Percentiles rank a stretch among this genome's conserved stretches.
Evolutionary conservation across 2,888 invertebrate genomes (phyloP).

Genomic region (Polydesmus complanatus): DNA sequence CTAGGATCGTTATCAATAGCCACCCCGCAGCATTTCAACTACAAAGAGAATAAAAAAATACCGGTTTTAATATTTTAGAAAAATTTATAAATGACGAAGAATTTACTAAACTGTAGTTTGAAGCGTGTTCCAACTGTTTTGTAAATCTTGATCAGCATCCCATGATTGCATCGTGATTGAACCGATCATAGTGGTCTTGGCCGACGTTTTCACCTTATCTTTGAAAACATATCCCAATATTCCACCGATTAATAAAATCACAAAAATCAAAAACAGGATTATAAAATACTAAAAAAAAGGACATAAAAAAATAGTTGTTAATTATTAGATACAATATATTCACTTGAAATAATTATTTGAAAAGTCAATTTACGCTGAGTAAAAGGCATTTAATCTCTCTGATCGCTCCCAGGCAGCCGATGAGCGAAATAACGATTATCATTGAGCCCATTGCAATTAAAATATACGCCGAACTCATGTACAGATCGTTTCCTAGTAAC

Average conservation of each 20-base stretch:
- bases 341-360: too few relatives aligned
- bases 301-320: constrained; percentile 1
- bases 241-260: constrained; percentile 78
- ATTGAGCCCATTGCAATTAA: constrained; percentile 67
- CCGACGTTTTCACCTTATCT: constrained; percentile 54
- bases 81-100: not conserved
- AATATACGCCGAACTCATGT: constrained; percentile 71
- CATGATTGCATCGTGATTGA: constrained; percentile 53
- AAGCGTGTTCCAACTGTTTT: constrained; percentile 74
- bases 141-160: constrained; percentile 46
- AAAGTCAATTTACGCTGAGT: constrained; percentile 55
- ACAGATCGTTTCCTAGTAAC: constrained; percentile 71
- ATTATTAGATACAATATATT: too few relatives aligned
- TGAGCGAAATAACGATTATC: constrained; percentile 66
- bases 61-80: constrained; percentile 13
- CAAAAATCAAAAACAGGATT: constrained; percentile 71
- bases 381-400: constrained; percentile 89
- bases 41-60: constrained; percentile 26
- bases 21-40: constrained; percentile 74
- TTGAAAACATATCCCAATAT: constrained; percentile 81
- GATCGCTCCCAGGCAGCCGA: constrained; percentile 86
- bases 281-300: constrained; percentile 68
- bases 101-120: constrained; percentile 41
- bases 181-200: constrained; percentile 63
- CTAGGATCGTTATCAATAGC: constrained; percentile 21